phyloP scores from a whole-genome alignment of 2,113 vertebrate species.

The Osmerus eperlanus region DNA sequence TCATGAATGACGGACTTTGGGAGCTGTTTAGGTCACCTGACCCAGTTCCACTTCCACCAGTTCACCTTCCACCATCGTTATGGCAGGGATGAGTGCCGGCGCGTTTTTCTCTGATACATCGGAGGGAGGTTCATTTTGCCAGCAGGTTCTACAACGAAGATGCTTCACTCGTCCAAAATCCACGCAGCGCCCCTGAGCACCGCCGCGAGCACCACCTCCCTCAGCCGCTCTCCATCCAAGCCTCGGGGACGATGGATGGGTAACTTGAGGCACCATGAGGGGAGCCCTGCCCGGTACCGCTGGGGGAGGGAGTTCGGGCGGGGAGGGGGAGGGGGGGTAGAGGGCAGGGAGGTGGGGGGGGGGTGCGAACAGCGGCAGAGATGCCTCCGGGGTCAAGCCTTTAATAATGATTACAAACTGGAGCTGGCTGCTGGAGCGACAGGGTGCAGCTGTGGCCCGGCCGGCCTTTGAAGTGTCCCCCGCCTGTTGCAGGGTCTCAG shows the following conservation, averaged over 20 bases:
- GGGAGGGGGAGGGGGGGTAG: background rate
- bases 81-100: too few relatives aligned
- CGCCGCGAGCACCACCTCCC: constrained; percentile 1
- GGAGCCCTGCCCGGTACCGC: constrained; percentile 65
- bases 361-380: constrained; percentile 82
- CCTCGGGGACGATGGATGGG: constrained; percentile 51
- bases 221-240: constrained; percentile 24
- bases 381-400: constrained; percentile 83
- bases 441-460: constrained; percentile 80
- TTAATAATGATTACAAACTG: constrained; percentile 87
- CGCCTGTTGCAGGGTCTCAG: constrained; percentile 76
- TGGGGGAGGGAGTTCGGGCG: constrained; percentile 7
- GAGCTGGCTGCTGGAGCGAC: constrained; percentile 78
- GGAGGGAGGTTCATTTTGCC: too few relatives aligned
- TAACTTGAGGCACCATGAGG: constrained; percentile 70
- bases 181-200: background rate
- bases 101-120: too few relatives aligned
- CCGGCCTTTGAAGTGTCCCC: constrained; percentile 76
- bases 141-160: background rate
- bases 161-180: background rate
- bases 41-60: too few relatives aligned
- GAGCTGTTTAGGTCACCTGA: too few relatives aligned
- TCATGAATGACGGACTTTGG: background rate
- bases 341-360: constrained; percentile 43
- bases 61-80: too few relatives aligned